phyloP scores from a whole-genome alignment of 2,888 invertebrate genomes.

The Salpingus planirostris region DNA sequence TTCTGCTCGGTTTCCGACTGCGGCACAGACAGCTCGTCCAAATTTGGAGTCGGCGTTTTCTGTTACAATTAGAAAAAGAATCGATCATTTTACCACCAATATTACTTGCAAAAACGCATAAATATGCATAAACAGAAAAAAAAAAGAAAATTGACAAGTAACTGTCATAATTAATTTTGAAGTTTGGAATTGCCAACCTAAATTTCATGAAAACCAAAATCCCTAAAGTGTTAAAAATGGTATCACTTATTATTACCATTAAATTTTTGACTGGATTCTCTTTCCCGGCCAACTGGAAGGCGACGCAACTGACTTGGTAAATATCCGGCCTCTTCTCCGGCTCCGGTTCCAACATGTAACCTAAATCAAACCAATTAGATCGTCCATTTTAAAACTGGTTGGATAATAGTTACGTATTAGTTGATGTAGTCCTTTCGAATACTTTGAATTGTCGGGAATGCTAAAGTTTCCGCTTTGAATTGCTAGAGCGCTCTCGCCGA shows the following conservation, averaged over 20 bases:
- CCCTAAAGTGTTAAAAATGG: too few species aligned
- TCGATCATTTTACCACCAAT: too few species aligned
- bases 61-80: too few species aligned
- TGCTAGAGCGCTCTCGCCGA: conserved; percentile 86
- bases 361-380: too few species aligned
- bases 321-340: conserved; percentile 77
- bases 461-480: conserved; percentile 83
- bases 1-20: conserved; percentile 62
- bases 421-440: conserved; percentile 60
- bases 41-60: conserved; percentile 56
- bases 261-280: conserved; percentile 75
- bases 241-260: conserved; percentile 40
- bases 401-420: conserved; percentile 67
- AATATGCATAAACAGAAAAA: too few species aligned
- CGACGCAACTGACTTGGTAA: conserved; percentile 68
- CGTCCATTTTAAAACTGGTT: conserved; percentile 2
- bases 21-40: conserved; percentile 58
- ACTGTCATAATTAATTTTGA: too few species aligned
- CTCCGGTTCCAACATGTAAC: conserved; percentile 78
- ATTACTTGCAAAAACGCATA: too few species aligned
- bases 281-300: conserved; percentile 61
- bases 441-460: conserved; percentile 73
- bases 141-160: too few species aligned
- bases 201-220: too few species aligned
- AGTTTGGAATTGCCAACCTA: too few species aligned